Evolutionary conservation across 2,113 vertebrate species (phyloP).

Genomic region (Microtus ochrogaster): DNA sequence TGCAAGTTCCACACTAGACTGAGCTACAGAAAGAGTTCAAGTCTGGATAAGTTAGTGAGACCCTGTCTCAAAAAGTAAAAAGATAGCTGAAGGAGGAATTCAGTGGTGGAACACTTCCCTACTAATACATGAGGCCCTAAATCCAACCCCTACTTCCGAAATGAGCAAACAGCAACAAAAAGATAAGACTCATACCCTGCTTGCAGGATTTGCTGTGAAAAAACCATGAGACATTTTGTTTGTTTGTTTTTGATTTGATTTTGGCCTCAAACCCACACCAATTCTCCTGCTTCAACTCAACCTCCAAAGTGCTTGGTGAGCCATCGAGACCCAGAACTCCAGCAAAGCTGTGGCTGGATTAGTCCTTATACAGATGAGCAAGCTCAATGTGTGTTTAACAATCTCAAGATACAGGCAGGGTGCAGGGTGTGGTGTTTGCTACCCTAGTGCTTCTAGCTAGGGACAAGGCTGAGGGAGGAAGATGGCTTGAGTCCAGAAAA

Average conservation of each 20-base stretch:
- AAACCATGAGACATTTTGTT: not conserved
- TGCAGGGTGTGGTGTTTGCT: not conserved
- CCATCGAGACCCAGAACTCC: not conserved
- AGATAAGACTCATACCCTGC: not conserved
- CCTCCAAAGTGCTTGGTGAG: not conserved
- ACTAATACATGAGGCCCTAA: not conserved
- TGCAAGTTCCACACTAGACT: not conserved
- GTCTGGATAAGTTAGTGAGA: not conserved
- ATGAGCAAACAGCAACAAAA: not conserved
- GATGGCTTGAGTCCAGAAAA: not conserved
- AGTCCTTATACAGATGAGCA: not conserved
- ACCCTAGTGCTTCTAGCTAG: not conserved
- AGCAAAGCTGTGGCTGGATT: not conserved
- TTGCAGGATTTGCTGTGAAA: not conserved
- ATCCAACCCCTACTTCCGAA: not conserved
- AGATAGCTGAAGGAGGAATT: not conserved
- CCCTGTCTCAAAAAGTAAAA: not conserved
- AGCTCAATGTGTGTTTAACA: accelerated
- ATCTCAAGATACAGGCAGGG: not conserved
- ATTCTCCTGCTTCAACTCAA: not conserved
- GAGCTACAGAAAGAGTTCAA: not conserved
- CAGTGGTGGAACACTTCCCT: not conserved
- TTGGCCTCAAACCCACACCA: not conserved
- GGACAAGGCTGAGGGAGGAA: not conserved
- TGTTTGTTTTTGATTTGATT: not conserved